Evolutionary conservation across 1,140 invertebrate genomes (phyloP).

Genomic region (Nautilus pompilius): DNA sequence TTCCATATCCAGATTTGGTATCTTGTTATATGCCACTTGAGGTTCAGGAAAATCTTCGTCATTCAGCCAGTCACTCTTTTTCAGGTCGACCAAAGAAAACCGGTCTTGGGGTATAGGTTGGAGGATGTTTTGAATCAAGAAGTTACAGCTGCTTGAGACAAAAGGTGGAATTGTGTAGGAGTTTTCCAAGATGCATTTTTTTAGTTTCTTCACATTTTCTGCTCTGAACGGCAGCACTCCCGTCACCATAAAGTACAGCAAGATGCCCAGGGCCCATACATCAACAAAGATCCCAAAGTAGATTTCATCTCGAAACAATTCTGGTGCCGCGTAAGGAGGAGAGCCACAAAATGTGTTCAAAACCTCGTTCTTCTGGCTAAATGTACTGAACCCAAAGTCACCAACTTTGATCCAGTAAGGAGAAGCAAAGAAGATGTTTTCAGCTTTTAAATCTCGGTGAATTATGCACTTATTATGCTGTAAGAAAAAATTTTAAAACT

Average conservation of each 20-base stretch:
- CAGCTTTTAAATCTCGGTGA: constrained; percentile 85
- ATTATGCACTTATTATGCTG: constrained; percentile 74
- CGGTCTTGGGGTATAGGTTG: constrained; percentile 58
- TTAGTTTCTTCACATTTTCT: constrained; percentile 61
- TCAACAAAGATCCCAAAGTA: constrained; percentile 74
- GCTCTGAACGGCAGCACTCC: constrained; percentile 74
- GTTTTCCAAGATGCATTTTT: constrained; percentile 67
- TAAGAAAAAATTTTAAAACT: too few relatives aligned
- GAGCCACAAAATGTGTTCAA: constrained; percentile 79
- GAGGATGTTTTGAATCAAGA: constrained; percentile 57
- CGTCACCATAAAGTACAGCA: constrained; percentile 77
- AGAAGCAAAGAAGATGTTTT: constrained; percentile 71
- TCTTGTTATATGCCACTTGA: constrained; percentile 46
- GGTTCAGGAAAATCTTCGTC: constrained; percentile 45
- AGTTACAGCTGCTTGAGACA: constrained; percentile 51
- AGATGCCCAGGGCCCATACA: constrained; percentile 79
- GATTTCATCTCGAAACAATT: constrained; percentile 73
- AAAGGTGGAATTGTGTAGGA: constrained; percentile 58
- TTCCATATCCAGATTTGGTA: constrained; percentile 21
- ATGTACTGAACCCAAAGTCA: constrained; percentile 77
- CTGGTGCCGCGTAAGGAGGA: constrained; percentile 87
- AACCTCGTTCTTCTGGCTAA: constrained; percentile 61
- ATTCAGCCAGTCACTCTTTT: constrained; percentile 58
- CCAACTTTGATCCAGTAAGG: constrained; percentile 65
- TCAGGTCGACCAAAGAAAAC: constrained; percentile 57